Conservation (phyloP, 2,113 vertebrate genomes). For the Craseonycteris thonglongyai region DNA sequence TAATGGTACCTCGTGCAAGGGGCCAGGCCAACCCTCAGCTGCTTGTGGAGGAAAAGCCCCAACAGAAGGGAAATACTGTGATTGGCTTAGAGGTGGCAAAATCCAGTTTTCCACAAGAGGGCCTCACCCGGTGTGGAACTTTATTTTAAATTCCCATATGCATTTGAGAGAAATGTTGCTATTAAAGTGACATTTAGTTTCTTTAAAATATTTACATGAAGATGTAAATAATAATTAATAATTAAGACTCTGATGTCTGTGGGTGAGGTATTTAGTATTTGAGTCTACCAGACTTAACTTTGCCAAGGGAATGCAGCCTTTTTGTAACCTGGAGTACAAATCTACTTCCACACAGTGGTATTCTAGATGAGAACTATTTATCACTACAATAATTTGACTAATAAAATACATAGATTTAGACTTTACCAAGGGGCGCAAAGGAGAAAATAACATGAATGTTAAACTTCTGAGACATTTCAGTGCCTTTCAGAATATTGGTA, state of each 20-base stretch:
- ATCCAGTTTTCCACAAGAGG: background rate
- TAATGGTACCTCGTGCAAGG: constrained; percentile 47
- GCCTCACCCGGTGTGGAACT: background rate
- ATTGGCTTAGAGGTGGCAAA: background rate
- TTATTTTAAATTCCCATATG: background rate
- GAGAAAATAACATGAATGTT: background rate
- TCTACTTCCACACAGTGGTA: background rate
- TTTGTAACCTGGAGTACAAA: background rate
- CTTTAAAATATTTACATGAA: background rate
- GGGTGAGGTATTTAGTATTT: background rate
- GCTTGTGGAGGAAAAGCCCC: background rate
- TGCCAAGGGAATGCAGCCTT: background rate
- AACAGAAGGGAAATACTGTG: background rate
- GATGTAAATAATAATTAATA: background rate
- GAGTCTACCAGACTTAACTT: background rate
- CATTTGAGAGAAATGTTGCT: background rate
- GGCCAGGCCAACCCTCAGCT: background rate
- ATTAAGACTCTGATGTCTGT: background rate
- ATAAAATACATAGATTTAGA: background rate
- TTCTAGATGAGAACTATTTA: background rate
- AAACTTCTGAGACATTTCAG: background rate
- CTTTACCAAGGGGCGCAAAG: background rate
- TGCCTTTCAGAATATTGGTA: background rate
- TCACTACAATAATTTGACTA: background rate
- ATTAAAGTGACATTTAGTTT: background rate